Percentiles rank a stretch among this genome's conserved stretches.
phyloP scores from a whole-genome alignment of 2,113 vertebrate species.

The Otocyon megalotis region DNA sequence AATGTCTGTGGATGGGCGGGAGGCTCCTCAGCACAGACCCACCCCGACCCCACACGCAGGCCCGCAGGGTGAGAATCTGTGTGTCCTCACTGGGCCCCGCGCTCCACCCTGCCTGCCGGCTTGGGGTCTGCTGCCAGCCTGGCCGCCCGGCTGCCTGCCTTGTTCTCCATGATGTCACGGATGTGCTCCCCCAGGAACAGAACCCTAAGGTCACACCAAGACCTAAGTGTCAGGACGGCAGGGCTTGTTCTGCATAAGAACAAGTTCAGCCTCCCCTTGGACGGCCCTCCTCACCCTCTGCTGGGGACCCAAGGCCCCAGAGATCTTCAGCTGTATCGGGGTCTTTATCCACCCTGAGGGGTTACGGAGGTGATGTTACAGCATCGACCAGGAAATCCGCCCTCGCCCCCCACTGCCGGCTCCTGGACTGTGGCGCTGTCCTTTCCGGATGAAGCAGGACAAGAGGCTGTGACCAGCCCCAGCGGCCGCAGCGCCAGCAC shows the following conservation, averaged over 20 bases:
- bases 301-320: fast-evolving
- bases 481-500: fast-evolving
- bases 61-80: fast-evolving
- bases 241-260: fast-evolving
- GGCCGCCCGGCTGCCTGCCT: neutral
- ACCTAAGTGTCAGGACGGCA: fast-evolving
- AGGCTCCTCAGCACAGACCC: fast-evolving
- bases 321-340: fast-evolving
- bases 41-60: fast-evolving
- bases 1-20: no score
- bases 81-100: fast-evolving
- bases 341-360: fast-evolving
- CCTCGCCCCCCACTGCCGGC: fast-evolving
- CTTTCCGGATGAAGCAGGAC: neutral
- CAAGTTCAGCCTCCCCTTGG: no score
- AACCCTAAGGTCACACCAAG: fast-evolving
- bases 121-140: fast-evolving
- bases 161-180: neutral
- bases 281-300: neutral
- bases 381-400: neutral
- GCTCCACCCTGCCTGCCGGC: fast-evolving
- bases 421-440: fast-evolving
- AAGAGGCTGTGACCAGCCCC: fast-evolving
- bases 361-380: fast-evolving
- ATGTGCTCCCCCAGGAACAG: fast-evolving